Evolutionary conservation across 2,797 vertebrate species (phyloP).

Genomic region (Onychomys torridus): DNA sequence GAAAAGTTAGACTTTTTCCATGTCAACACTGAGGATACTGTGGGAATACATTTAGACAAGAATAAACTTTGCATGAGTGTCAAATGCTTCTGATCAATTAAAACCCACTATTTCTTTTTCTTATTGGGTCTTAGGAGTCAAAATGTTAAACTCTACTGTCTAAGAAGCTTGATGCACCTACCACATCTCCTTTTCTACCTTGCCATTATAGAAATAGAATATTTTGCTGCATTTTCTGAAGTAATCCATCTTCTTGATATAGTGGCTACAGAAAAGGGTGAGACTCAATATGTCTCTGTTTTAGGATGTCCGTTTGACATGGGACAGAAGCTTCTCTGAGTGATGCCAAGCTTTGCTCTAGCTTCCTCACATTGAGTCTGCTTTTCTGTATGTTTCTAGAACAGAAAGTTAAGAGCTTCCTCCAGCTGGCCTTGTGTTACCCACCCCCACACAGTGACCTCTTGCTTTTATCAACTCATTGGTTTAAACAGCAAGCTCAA

Average conservation of each 20-base stretch:
- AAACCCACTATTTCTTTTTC: conserved; percentile 44
- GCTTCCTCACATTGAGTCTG: neutral
- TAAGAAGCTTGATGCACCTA: neutral
- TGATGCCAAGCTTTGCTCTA: neutral
- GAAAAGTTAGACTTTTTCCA: neutral
- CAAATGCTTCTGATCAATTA: neutral
- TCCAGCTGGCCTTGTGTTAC: neutral
- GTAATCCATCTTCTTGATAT: conserved; percentile 1
- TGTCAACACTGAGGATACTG: neutral
- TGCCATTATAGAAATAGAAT: conserved; percentile 12
- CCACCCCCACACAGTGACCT: neutral
- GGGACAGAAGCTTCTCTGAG: neutral
- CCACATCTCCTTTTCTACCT: neutral
- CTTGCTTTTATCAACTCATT: neutral
- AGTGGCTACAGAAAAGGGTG: neutral
- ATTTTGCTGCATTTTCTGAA: conserved; percentile 25
- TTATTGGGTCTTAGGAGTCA: conserved; percentile 15
- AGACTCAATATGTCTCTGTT: neutral
- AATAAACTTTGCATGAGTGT: neutral
- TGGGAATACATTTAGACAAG: conserved; percentile 15
- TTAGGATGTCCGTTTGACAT: neutral
- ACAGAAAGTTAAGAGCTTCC: conserved; percentile 26
- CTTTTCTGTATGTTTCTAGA: neutral
- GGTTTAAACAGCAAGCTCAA: neutral
- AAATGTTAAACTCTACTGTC: conserved; percentile 35